phyloP scores from a whole-genome alignment of 2,888 invertebrate genomes.

The Steromphala cineraria region DNA sequence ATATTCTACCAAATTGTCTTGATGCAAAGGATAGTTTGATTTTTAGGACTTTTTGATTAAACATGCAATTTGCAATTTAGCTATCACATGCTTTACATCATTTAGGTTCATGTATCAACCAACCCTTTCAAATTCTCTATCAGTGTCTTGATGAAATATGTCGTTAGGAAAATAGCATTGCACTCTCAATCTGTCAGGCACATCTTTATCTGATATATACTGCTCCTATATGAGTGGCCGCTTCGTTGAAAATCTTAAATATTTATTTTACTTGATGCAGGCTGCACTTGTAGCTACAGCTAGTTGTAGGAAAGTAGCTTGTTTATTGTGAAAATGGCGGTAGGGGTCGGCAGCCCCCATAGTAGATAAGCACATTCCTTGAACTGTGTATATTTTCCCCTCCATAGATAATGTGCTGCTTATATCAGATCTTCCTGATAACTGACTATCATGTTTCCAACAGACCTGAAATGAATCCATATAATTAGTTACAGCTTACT shows the following conservation, averaged over 20 bases:
- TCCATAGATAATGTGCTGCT: constrained; percentile 9
- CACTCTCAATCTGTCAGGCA: too few species aligned
- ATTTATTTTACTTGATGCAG: not conserved
- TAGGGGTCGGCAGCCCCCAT: not conserved
- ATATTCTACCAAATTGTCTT: too few species aligned
- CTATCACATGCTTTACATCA: too few species aligned
- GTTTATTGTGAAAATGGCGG: not conserved
- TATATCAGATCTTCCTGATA: constrained; percentile 11
- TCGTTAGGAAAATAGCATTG: too few species aligned
- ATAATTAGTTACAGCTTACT: constrained; percentile 3
- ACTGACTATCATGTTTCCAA: not conserved
- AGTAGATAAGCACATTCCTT: not conserved
- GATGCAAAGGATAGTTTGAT: too few species aligned
- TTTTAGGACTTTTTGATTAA: too few species aligned
- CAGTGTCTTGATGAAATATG: too few species aligned
- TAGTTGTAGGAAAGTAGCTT: not conserved
- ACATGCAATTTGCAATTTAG: too few species aligned
- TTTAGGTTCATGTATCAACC: too few species aligned
- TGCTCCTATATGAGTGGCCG: too few species aligned
- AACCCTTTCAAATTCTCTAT: too few species aligned
- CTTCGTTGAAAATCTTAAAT: not conserved
- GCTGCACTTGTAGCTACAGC: not conserved
- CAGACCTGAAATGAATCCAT: not conserved
- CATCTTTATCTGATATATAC: too few species aligned
- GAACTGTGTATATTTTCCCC: constrained; percentile 1